Conservation (phyloP, 2,888 invertebrate genomes). For the Phragmatobia fuliginosa region DNA sequence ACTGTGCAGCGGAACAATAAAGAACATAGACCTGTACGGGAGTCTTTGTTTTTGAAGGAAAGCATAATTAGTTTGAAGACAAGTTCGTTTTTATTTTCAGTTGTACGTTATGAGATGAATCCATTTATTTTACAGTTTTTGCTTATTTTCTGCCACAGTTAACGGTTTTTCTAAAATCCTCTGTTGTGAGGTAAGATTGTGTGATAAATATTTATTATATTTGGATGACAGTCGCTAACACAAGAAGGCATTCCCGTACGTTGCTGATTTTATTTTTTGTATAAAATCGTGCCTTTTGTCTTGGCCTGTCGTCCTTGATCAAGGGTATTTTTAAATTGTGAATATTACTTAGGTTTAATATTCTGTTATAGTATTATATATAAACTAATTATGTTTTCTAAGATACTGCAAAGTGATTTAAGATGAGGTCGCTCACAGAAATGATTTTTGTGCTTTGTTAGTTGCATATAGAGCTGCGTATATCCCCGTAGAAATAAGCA, state of each 20-base stretch:
- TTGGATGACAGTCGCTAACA: conserved; percentile 85
- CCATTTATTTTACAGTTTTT: conserved; percentile 54
- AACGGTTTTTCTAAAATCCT: conserved; percentile 63
- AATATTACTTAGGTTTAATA: conserved; percentile 76
- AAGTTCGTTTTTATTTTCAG: conserved; percentile 51
- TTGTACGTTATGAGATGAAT: conserved; percentile 48
- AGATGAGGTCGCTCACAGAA: conserved; percentile 75
- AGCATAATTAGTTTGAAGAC: conserved; percentile 80
- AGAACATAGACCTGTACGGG: conserved; percentile 85
- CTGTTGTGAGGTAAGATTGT: conserved; percentile 67
- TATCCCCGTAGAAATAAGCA: conserved; percentile 52
- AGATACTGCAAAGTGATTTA: conserved; percentile 73
- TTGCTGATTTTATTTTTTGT: conserved; percentile 84
- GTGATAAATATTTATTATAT: conserved; percentile 83
- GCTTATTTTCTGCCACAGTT: conserved; percentile 47
- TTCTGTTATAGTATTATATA: conserved; percentile 67
- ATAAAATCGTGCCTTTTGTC: conserved; percentile 85
- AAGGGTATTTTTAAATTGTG: conserved; percentile 79
- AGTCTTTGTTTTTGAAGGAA: conserved; percentile 83
- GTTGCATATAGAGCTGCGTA: conserved; percentile 41
- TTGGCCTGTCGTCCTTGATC: conserved; percentile 85
- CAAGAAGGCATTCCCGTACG: conserved; percentile 83
- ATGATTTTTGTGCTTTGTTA: conserved; percentile 63
- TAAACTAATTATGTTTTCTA: conserved; percentile 84
- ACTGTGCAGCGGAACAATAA: conserved; percentile 55